phyloP scores from a whole-genome alignment of 2,113 vertebrate genomes.

The Tonatia bakeri region DNA sequence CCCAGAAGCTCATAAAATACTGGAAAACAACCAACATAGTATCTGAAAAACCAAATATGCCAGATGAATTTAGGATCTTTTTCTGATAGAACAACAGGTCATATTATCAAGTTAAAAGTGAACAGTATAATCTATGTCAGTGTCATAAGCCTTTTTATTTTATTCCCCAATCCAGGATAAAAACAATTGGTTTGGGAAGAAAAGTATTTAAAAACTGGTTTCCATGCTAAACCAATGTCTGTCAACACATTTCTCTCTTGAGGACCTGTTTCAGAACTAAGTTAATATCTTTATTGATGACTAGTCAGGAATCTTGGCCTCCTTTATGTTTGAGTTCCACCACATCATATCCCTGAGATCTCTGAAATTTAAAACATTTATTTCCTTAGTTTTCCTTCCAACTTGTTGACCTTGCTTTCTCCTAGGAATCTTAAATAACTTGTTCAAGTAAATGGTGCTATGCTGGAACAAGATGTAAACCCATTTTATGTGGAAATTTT shows the following conservation, averaged over 20 bases:
- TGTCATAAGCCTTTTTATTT: neutral
- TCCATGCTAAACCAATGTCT: neutral
- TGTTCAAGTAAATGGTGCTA: neutral
- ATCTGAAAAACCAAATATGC: neutral
- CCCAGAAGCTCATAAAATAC: neutral
- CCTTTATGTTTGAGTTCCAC: neutral
- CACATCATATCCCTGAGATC: neutral
- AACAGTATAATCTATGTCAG: neutral
- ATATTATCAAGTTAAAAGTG: neutral
- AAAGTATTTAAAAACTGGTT: neutral
- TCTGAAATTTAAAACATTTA: neutral
- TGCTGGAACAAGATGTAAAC: neutral
- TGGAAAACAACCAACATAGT: neutral
- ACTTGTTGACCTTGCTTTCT: neutral
- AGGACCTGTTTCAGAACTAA: neutral
- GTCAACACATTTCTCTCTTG: neutral
- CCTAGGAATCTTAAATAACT: neutral
- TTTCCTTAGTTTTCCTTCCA: neutral
- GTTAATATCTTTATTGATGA: neutral
- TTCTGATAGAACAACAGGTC: neutral
- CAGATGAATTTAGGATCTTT: neutral
- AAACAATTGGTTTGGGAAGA: neutral
- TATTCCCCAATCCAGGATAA: neutral
- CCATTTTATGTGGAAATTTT: neutral
- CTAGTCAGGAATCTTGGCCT: neutral